Evolutionary conservation across 1,140 invertebrate genomes (phyloP), one percentile per base, ranked within the genome.

Genomic region (Elysia chlorotica): DNA sequence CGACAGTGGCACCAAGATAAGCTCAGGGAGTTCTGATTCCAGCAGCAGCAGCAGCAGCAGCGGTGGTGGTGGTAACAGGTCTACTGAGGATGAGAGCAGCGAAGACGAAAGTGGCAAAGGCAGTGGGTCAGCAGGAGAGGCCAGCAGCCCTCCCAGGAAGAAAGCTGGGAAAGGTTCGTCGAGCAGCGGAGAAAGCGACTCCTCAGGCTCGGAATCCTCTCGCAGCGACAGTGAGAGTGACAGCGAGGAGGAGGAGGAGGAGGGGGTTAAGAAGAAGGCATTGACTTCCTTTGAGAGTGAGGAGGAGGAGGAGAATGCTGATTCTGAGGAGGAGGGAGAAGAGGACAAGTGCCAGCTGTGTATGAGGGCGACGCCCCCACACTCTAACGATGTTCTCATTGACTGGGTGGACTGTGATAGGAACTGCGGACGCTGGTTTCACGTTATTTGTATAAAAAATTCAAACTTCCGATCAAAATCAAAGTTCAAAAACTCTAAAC

Each of bases 361-460:
- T 48, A 71, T 71, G 68, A 30, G 35, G 33, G n/a, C 68, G 2
- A 38, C 3, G 6, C 68, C 68, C 25, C 68, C 68, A 5, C 68
- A 71, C 36, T 71, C 41, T 33, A 71, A 71, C 25, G 68, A 71
- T 19, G 21, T 31, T 21, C 28, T 61, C 2, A 71, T 71, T 37
- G 35, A 71, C 41, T 71, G 68, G 68, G 56, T 71, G 30, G 68
- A 71, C 57, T 71, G 68, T 38, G 68, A 71, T 61, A 23, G 36
- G 5, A 71, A 71, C 56, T 71, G 68, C 41, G 68, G 68, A 5
- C 68, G 68, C 33, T 71, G 68, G 68, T 71, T 71, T 61, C 68
- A 71, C 38, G 68, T 71, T 5, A 61, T 71, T 21, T 71, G 68
- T 41, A 53, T 71, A 14, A n/a, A n/a, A n/a, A n/a, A n/a, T n/a